A percentile compares a stretch with the other conserved stretches of the same genome.
These are phyloP conservation scores for Rattus norvegicus DNA, from an alignment of 2,113 vertebrate genomes.

Conservation along the genomic window DNA sequence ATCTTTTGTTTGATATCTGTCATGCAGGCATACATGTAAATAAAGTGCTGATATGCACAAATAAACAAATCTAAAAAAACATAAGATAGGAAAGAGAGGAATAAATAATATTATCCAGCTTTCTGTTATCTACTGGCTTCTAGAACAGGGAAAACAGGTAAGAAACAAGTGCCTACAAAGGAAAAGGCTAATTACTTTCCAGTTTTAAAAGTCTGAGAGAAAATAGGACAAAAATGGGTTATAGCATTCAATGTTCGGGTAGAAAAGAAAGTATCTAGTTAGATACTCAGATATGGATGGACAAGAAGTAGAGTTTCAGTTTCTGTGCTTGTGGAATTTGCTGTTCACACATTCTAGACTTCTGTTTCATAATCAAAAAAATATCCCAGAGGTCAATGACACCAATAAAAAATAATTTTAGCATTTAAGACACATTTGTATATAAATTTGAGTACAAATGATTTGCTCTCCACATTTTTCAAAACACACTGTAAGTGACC, in stretches of 20 bases:
- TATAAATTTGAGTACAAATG: not conserved
- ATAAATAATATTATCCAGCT: not conserved
- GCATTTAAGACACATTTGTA: not conserved
- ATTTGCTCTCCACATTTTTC: not conserved
- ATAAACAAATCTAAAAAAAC: not conserved
- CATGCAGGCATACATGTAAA: no score
- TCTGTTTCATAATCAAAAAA: not conserved
- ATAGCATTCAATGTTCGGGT: not conserved
- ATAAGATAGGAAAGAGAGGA: not conserved
- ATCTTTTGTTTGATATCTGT: no score
- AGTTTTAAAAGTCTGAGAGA: not conserved
- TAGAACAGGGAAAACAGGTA: not conserved
- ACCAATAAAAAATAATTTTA: not conserved
- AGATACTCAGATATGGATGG: not conserved
- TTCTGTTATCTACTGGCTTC: not conserved
- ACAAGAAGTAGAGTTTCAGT: not conserved
- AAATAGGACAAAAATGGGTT: not conserved
- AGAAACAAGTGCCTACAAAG: conserved; percentile 7
- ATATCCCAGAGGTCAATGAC: not conserved
- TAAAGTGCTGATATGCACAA: no score
- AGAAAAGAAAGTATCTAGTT: not conserved
- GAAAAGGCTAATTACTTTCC: not conserved
- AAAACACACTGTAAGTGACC: not conserved
- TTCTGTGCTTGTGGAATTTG: not conserved
- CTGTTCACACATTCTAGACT: not conserved